A percentile compares a stretch with the other conserved stretches of the same genome.
Conservation (phyloP, 2,113 vertebrate genomes). For the Diglossa brunneiventris region DNA sequence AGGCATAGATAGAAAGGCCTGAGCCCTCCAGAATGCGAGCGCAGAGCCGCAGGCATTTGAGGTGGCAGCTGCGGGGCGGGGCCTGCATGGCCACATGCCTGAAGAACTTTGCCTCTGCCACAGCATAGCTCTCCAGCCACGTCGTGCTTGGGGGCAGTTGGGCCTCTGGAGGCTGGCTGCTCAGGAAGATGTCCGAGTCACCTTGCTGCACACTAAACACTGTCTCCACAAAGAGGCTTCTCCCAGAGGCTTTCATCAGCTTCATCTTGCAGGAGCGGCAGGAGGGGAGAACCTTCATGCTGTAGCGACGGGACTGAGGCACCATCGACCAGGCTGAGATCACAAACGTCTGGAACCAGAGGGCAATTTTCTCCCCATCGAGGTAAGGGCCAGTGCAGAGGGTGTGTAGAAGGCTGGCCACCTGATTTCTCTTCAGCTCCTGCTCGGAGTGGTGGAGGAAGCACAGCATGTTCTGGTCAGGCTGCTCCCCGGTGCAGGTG, state of each 20-base stretch:
- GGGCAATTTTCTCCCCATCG: not conserved
- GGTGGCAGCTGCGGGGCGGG: not conserved
- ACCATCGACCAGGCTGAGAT: not conserved
- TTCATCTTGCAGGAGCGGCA: not conserved
- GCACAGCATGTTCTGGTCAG: not conserved
- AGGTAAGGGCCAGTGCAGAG: not conserved
- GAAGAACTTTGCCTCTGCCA: not conserved
- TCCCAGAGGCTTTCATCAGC: not conserved
- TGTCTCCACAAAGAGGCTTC: not conserved
- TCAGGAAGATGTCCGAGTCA: not conserved
- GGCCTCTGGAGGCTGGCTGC: not conserved
- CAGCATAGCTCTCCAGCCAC: not conserved
- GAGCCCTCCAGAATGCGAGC: not conserved
- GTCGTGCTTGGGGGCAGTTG: rapidly evolving
- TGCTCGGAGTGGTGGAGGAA: not conserved
- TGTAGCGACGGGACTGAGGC: not conserved
- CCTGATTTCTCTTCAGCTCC: not conserved
- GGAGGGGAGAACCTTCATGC: not conserved
- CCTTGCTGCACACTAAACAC: not conserved
- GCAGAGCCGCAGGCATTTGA: not conserved
- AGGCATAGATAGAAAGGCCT: not conserved
- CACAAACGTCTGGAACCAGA: not conserved
- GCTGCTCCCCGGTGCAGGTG: not conserved
- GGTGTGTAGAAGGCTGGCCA: not conserved
- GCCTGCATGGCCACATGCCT: not conserved